These are phyloP conservation scores for Phoenoteleia sp. DNA, from an alignment of 2,888 invertebrate genomes.

Conservation along the genomic window DNA sequence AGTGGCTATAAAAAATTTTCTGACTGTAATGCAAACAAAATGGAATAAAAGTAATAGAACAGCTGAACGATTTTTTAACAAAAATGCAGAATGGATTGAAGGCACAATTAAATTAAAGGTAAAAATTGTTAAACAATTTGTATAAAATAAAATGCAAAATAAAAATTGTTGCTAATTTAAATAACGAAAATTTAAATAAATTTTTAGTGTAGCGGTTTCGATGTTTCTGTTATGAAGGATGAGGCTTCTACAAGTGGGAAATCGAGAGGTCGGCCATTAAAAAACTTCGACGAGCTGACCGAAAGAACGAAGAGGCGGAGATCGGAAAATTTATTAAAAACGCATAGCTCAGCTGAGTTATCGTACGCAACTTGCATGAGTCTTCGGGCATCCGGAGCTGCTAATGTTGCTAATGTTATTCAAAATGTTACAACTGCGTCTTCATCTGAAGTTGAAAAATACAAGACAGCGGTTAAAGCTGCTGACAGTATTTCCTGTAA, in stretches of 20 bases:
- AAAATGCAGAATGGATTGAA: conserved; percentile 40
- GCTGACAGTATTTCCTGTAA: neutral
- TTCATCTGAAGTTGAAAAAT: conserved; percentile 17
- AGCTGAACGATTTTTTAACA: conserved; percentile 26
- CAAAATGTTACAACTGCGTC: conserved; percentile 12
- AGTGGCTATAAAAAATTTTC: neutral
- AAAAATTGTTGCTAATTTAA: neutral
- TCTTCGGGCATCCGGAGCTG: conserved; percentile 43
- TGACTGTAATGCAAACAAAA: conserved; percentile 7
- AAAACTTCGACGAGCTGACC: conserved; percentile 22
- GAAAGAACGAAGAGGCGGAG: conserved; percentile 33
- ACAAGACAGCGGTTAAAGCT: conserved; percentile 20
- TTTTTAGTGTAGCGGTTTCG: neutral
- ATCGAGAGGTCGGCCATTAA: conserved; percentile 28
- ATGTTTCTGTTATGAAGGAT: neutral
- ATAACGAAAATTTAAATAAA: neutral
- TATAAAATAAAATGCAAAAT: neutral
- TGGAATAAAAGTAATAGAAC: conserved; percentile 26
- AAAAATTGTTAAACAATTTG: neutral
- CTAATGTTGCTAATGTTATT: conserved; percentile 35
- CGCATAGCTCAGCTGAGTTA: conserved; percentile 19
- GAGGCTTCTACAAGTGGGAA: conserved; percentile 1
- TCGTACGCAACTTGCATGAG: conserved; percentile 38
- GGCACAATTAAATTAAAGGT: conserved; percentile 18
- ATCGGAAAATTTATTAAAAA: conserved; percentile 21